These are phyloP conservation scores for Ammodramus savannarum DNA, from an alignment of 2,113 vertebrate genomes.

Conservation along the genomic window DNA sequence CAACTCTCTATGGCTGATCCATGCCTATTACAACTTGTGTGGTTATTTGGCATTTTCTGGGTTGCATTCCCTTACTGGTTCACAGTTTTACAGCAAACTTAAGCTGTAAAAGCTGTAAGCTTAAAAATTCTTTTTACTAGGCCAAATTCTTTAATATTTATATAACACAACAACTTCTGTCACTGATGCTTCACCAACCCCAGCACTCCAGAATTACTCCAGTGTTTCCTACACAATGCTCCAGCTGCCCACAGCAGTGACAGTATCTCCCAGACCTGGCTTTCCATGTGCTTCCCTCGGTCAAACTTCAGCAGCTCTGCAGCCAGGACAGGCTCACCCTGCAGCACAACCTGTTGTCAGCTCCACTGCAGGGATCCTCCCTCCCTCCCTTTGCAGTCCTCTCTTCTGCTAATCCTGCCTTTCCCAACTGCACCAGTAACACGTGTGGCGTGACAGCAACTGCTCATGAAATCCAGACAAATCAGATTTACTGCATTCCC, in stretches of 20 bases:
- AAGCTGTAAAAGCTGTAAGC: no score
- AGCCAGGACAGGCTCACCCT: neutral
- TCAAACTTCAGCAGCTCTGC: neutral
- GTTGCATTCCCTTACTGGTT: neutral
- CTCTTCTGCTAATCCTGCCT: neutral
- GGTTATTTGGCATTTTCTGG: neutral
- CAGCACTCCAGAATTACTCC: neutral
- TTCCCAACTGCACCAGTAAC: neutral
- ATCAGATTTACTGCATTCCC: neutral
- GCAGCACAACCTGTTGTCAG: neutral
- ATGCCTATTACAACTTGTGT: neutral
- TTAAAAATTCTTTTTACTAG: neutral
- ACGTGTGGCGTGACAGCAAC: neutral
- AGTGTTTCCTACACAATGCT: neutral
- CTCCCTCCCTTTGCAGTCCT: neutral
- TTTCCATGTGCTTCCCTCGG: accelerated
- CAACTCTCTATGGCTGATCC: neutral
- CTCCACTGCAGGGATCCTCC: neutral
- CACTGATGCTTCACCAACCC: neutral
- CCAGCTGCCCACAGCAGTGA: neutral
- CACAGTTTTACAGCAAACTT: neutral
- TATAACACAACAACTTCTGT: neutral
- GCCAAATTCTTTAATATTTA: neutral
- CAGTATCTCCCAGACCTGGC: neutral
- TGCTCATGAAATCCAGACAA: neutral